These are phyloP conservation scores for Emys orbicularis DNA, from an alignment of 2,797 vertebrate species.

Conservation along the genomic window DNA sequence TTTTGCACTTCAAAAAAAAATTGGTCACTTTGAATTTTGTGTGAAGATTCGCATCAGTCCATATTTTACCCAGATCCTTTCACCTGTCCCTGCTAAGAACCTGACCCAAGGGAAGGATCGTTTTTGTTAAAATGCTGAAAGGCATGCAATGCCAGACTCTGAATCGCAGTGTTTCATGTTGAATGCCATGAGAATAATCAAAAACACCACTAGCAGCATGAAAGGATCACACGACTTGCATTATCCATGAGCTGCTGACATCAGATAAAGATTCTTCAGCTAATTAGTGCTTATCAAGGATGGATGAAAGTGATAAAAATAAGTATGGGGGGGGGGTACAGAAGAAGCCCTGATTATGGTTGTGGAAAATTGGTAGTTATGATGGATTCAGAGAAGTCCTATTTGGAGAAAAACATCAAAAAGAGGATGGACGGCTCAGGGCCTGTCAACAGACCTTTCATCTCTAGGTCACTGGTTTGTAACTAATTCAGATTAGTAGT, in stretches of 20 bases:
- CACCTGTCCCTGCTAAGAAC: not conserved
- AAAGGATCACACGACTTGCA: fast-evolving
- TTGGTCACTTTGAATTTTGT: not conserved
- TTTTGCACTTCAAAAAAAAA: not conserved
- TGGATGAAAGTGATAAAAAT: not conserved
- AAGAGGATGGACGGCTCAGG: not conserved
- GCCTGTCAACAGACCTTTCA: not conserved
- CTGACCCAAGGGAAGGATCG: not conserved
- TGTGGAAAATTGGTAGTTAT: not conserved
- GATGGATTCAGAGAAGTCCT: not conserved
- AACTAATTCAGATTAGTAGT: not conserved
- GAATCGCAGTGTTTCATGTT: not conserved
- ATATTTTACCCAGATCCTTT: not conserved
- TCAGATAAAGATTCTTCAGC: not conserved
- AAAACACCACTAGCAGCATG: fast-evolving
- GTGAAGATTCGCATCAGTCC: not conserved
- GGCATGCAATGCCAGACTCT: not conserved
- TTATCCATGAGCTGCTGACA: not conserved
- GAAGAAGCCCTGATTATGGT: not conserved
- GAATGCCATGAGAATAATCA: not conserved
- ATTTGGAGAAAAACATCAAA: not conserved
- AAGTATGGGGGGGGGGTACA: not conserved
- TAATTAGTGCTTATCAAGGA: not conserved
- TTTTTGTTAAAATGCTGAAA: not conserved
- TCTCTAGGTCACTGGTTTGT: not conserved